These are phyloP conservation scores for Microdon myrmicae DNA, from an alignment of 2,888 invertebrate genomes.

Conservation along the genomic window DNA sequence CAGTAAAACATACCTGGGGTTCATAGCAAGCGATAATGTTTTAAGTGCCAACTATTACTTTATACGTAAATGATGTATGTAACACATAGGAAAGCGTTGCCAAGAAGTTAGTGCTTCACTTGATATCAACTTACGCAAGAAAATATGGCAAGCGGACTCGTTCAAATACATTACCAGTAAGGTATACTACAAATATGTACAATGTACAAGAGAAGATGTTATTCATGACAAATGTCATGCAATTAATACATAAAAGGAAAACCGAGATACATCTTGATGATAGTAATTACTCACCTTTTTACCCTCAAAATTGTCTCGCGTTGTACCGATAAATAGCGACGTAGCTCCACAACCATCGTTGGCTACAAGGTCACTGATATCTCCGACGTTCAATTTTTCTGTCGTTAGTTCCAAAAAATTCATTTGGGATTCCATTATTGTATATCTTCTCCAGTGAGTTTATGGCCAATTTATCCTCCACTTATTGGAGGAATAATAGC, in stretches of 20 bases:
- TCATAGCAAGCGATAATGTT: too few relatives aligned
- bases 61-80: too few relatives aligned
- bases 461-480: slow-evolving; percentile 80
- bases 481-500: slow-evolving; percentile 95
- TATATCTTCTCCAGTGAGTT: neutral
- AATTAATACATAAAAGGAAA: too few relatives aligned
- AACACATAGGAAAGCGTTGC: too few relatives aligned
- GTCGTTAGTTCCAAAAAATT: slow-evolving; percentile 76
- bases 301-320: slow-evolving; percentile 84
- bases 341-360: slow-evolving; percentile 86
- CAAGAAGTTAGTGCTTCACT: too few relatives aligned
- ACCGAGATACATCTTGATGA: neutral
- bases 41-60: too few relatives aligned
- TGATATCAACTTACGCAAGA: too few relatives aligned
- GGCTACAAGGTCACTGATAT: slow-evolving; percentile 74
- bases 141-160: neutral
- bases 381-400: slow-evolving; percentile 75
- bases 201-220: too few relatives aligned
- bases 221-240: too few relatives aligned
- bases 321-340: slow-evolving; percentile 89
- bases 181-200: too few relatives aligned
- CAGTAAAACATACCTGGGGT: too few relatives aligned
- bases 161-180: too few relatives aligned
- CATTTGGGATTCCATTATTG: slow-evolving; percentile 66
- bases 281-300: slow-evolving; percentile 72